Conservation (phyloP, 1,140 invertebrate species). For the Euborellia annulipes region DNA sequence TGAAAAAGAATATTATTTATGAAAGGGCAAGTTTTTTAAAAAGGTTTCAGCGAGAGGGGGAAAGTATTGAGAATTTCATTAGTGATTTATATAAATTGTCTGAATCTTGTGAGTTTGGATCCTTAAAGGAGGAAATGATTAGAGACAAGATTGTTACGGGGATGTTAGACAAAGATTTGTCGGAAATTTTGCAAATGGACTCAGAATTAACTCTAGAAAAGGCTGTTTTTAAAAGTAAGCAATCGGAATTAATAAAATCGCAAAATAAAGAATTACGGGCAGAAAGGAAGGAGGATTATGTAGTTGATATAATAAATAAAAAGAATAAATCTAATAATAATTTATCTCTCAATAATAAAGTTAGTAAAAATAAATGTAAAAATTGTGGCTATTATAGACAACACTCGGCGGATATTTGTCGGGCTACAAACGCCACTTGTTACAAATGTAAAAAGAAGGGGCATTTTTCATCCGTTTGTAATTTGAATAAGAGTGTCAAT, state of each 20-base stretch:
- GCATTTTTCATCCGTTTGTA: background rate
- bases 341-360: too few relatives aligned
- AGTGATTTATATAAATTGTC: background rate
- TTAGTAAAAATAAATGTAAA: too few relatives aligned
- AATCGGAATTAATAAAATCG: background rate
- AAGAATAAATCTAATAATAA: background rate
- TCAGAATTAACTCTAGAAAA: background rate
- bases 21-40: background rate
- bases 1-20: conserved; percentile 2
- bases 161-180: background rate
- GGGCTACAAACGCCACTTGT: background rate
- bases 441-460: background rate
- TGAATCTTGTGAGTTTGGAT: background rate
- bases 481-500: background rate
- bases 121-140: background rate
- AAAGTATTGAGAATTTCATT: background rate
- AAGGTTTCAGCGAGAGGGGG: background rate
- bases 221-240: background rate
- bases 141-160: background rate
- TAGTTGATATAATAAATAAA: background rate
- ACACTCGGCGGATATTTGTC: background rate
- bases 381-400: background rate
- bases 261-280: background rate
- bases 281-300: background rate
- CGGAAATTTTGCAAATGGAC: background rate